phyloP scores from a whole-genome alignment of 2,113 vertebrate genomes.

The Phrynosoma blainvillii region DNA sequence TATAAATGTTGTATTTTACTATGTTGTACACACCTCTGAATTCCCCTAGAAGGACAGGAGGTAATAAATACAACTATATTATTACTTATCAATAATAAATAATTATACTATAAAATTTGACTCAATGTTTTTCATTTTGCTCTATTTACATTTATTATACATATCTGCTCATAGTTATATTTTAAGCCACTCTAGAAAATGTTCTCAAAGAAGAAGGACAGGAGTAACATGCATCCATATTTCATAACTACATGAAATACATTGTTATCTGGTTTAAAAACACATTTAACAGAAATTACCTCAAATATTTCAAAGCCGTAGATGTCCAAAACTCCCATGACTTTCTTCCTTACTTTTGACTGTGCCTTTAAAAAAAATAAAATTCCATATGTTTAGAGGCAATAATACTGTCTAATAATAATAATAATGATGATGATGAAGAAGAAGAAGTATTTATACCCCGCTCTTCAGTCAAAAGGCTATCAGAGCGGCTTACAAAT shows the following conservation, averaged over 20 bases:
- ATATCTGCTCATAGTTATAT: not conserved
- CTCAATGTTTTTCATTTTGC: not conserved
- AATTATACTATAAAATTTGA: too few species aligned
- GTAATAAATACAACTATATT: not conserved
- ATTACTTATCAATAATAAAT: too few species aligned
- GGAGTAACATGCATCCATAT: accelerated
- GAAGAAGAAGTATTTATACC: too few species aligned
- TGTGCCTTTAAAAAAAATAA: slow-evolving; percentile 83
- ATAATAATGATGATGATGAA: not conserved
- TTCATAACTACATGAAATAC: not conserved
- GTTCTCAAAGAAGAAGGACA: not conserved
- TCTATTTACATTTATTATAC: not conserved
- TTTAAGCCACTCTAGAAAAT: not conserved
- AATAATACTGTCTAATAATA: not conserved
- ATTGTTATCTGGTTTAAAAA: not conserved
- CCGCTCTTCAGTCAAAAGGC: too few species aligned
- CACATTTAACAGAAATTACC: slow-evolving; percentile 78
- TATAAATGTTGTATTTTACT: not conserved
- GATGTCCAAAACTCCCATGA: slow-evolving; percentile 98
- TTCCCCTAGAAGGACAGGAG: too few species aligned
- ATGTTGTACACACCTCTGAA: not conserved
- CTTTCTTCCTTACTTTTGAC: slow-evolving; percentile 94
- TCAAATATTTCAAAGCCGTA: slow-evolving; percentile 99
- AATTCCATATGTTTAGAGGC: not conserved
- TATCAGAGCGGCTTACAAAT: too few species aligned